These are phyloP conservation scores for Notolabrus celidotus DNA, from an alignment of 2,797 vertebrate genomes.

Conservation along the genomic window DNA sequence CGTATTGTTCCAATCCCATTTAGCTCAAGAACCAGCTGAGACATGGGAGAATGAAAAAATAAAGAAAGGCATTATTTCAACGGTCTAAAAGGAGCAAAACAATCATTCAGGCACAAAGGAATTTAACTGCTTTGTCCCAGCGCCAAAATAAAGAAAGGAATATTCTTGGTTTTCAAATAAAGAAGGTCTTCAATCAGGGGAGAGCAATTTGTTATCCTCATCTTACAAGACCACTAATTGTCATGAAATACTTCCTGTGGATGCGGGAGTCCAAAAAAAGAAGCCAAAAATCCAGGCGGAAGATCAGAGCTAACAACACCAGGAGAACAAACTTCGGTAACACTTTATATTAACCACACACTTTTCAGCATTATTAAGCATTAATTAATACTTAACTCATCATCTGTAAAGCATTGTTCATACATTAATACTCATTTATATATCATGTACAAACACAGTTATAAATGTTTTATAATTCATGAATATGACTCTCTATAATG, in stretches of 20 bases:
- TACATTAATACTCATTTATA: too few relatives aligned
- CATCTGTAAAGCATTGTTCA: too few relatives aligned
- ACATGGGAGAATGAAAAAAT: constrained; percentile 50
- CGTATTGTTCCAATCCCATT: constrained; percentile 64
- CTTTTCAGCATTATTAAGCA: too few relatives aligned
- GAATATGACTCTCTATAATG: too few relatives aligned
- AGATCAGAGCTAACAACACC: constrained; percentile 12
- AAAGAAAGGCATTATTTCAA: constrained; percentile 51
- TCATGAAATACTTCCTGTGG: constrained; percentile 66
- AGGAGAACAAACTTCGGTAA: constrained; percentile 31
- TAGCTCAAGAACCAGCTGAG: constrained; percentile 41
- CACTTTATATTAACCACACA: too few relatives aligned
- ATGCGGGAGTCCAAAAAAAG: constrained; percentile 5
- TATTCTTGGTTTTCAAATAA: constrained; percentile 61
- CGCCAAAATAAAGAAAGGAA: constrained; percentile 60
- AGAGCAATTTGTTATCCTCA: constrained; percentile 53
- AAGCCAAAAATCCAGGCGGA: constrained; percentile 35
- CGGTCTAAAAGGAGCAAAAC: constrained; percentile 50
- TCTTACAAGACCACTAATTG: constrained; percentile 43
- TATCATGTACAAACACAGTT: too few relatives aligned
- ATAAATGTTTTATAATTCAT: too few relatives aligned
- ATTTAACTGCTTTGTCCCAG: constrained; percentile 59
- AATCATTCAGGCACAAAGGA: constrained; percentile 69
- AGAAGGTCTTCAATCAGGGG: constrained; percentile 4
- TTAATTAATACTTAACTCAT: too few relatives aligned